Evolutionary conservation across 1,140 invertebrate genomes (phyloP).

Genomic region (Maniola jurtina): DNA sequence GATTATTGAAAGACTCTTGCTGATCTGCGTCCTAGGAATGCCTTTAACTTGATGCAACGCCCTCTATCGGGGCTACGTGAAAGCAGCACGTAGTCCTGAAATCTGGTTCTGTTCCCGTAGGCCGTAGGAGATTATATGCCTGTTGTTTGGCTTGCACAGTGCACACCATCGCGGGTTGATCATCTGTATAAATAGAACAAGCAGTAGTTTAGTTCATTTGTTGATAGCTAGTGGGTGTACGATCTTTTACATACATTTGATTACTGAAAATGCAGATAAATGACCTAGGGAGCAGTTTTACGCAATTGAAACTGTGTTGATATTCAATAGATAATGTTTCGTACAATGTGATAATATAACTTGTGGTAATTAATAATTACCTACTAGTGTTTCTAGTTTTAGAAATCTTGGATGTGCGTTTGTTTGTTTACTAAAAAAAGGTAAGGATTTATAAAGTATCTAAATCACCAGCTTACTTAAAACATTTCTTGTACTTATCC

Average conservation of each 20-base stretch:
- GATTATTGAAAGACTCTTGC: no score
- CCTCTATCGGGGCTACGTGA: background rate
- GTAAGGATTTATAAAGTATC: no score
- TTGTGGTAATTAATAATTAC: no score
- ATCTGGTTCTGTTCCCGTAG: background rate
- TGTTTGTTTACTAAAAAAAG: no score
- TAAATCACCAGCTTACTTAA: no score
- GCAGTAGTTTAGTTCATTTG: background rate
- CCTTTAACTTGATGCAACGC: background rate
- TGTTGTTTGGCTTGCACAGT: background rate
- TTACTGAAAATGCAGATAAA: background rate
- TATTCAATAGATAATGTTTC: no score
- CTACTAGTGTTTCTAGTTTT: no score
- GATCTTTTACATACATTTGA: background rate
- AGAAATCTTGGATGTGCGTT: no score
- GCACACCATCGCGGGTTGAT: background rate
- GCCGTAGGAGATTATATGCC: background rate
- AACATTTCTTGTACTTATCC: no score
- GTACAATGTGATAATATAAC: no score
- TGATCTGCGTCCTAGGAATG: no score
- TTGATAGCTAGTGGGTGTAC: background rate
- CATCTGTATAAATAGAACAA: slow-evolving; percentile 25
- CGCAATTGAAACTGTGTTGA: no score
- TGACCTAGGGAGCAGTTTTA: background rate
- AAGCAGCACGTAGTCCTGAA: background rate